These are phyloP conservation scores for Luehdorfia chinensis DNA, from an alignment of 1,140 invertebrate genomes.

Conservation along the genomic window DNA sequence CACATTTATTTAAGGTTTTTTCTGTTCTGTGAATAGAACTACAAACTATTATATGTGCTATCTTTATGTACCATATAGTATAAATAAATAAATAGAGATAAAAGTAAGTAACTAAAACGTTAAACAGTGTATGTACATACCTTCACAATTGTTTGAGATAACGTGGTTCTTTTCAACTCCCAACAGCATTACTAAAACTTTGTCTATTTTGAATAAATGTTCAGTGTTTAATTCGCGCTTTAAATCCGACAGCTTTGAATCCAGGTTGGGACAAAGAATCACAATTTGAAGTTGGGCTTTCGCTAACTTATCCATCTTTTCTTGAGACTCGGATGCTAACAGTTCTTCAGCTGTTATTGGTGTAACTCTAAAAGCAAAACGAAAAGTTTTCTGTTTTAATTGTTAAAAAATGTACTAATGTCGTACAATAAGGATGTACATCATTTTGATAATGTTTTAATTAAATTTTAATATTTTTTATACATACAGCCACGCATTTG, in stretches of 20 bases:
- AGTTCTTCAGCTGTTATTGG: conserved; percentile 85
- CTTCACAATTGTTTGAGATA: conserved; percentile 52
- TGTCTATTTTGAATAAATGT: conserved; percentile 81
- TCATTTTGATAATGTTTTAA: background rate
- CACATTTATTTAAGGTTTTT: too few species aligned
- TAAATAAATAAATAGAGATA: too few species aligned
- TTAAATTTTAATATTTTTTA: background rate
- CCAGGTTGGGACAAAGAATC: conserved; percentile 85
- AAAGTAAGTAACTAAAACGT: too few species aligned
- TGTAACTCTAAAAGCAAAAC: conserved; percentile 79
- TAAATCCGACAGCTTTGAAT: conserved; percentile 79
- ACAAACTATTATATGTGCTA: too few species aligned
- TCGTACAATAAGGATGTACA: background rate
- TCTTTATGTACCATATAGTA: too few species aligned
- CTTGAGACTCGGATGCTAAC: conserved; percentile 74
- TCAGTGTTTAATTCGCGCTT: conserved; percentile 78
- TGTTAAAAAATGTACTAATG: background rate
- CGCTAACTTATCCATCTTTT: conserved; percentile 78
- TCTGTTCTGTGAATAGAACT: too few species aligned
- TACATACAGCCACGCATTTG: too few species aligned
- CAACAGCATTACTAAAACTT: conserved; percentile 87
- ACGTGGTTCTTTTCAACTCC: conserved; percentile 79
- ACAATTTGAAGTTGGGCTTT: conserved; percentile 86
- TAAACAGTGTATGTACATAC: too few species aligned
- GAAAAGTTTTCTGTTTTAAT: conserved; percentile 3